Base-by-base conservation (phyloP, 2,888 invertebrate species). In the Antheraea yamamai region DNA sequence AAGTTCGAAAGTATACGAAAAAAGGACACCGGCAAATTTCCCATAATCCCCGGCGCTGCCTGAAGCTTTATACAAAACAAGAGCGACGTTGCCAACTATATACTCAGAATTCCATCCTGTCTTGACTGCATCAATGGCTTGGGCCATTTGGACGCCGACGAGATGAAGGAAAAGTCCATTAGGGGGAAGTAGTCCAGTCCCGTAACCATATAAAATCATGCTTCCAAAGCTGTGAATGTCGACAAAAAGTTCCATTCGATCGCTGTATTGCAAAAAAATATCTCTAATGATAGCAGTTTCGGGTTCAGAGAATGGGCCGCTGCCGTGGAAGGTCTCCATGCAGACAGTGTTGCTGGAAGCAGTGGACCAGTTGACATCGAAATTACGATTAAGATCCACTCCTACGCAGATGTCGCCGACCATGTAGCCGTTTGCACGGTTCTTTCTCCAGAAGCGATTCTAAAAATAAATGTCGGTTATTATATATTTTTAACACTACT, bases 381-480 rank as follows among this genome's bases (percentile, higher is more conserved):
- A 97, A 89, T 97, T 97, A 14, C 97, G 93, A 88, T 97, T 97
- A 0, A 96, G 95, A 84, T 97, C 97, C 0, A 96, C 96, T 2
- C 97, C 97, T 2, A 83, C 78, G 83, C 97, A 97, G 18, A 85
- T 0, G 70, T 82, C 76, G 0, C 84, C 81, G 26, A 79, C 26
- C 79, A 83, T 82, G 75, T 83, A 81, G 64, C 86, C 85, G 8
- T 86, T 85, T 0, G 87, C 79, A 0, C 96, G 95, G 39, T 96
- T 97, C 83, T 97, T 97, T 52, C 97, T 95, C 96, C 96, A 97
- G 78, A 96, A 88, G 47, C 96, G 93, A 76, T 92, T 85, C 96
- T 96, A 82, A 1, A 86, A 85, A 39, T 39, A 39, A 39, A 39
- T 4, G 0, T 39, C 35, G 35, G 35, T 39, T 39, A 35, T 61